Evolutionary conservation across 2,113 vertebrate species (phyloP).

Genomic region (Sturnira hondurensis): DNA sequence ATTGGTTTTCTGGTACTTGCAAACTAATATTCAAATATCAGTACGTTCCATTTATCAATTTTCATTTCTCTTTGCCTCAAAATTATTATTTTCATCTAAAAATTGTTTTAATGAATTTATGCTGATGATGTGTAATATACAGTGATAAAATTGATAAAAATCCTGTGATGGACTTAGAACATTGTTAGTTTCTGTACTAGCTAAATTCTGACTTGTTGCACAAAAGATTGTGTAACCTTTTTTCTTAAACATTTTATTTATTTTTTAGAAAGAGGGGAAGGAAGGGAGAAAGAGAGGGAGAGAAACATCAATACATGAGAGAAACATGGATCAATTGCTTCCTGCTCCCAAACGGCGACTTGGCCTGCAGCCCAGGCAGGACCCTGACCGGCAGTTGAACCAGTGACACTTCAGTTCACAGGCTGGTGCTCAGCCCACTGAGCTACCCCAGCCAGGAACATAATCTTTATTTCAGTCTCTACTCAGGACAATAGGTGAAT

Average conservation of each 20-base stretch:
- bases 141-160: not conserved
- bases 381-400: no score
- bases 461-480: not conserved
- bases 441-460: no score
- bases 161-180: not conserved
- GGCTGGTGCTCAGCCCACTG: no score
- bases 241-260: no score
- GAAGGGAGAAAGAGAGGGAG: no score
- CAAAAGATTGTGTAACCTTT: not conserved
- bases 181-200: not conserved
- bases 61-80: not conserved
- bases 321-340: no score
- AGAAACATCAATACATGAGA: no score
- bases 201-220: not conserved
- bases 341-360: no score
- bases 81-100: not conserved
- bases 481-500: not conserved
- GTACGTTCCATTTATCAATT: not conserved
- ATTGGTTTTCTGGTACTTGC: not conserved
- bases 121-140: not conserved
- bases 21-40: not conserved
- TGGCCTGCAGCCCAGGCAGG: no score
- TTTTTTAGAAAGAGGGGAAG: no score
- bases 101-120: not conserved
- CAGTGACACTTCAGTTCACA: no score